Evolutionary conservation across 2,797 vertebrate species (phyloP).

Genomic region (Loriculus beryllinus): DNA sequence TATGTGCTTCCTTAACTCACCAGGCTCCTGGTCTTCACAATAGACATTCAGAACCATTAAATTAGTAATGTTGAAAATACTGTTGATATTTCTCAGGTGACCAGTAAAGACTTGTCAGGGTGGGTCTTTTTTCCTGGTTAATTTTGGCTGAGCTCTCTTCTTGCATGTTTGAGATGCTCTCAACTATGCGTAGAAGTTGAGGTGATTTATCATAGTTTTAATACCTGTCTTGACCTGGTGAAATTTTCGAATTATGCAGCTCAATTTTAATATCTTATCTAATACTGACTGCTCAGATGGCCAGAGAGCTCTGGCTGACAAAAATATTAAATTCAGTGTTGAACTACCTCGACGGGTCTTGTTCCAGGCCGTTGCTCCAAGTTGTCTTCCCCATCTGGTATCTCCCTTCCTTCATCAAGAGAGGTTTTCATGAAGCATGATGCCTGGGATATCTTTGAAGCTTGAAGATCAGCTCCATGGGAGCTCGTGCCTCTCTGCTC

Average conservation of each 20-base stretch:
- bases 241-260: background rate
- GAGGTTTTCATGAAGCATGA: background rate
- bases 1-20: background rate
- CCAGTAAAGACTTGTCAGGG: background rate
- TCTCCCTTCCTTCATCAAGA: background rate
- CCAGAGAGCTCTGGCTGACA: background rate
- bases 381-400: background rate
- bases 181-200: background rate
- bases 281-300: background rate
- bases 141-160: background rate
- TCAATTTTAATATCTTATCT: background rate
- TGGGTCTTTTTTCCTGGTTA: background rate
- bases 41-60: background rate
- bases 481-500: background rate
- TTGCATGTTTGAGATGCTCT: background rate
- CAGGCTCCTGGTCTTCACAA: background rate
- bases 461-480: background rate
- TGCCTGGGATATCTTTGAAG: background rate
- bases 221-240: background rate
- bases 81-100: background rate
- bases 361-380: background rate
- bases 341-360: background rate
- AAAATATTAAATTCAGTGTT: background rate
- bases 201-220: background rate
- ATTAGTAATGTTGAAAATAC: background rate